A percentile compares a stretch with the other conserved stretches of the same genome.
Conservation (phyloP, 1,140 invertebrate genomes). For the Callitettix versicolor region DNA sequence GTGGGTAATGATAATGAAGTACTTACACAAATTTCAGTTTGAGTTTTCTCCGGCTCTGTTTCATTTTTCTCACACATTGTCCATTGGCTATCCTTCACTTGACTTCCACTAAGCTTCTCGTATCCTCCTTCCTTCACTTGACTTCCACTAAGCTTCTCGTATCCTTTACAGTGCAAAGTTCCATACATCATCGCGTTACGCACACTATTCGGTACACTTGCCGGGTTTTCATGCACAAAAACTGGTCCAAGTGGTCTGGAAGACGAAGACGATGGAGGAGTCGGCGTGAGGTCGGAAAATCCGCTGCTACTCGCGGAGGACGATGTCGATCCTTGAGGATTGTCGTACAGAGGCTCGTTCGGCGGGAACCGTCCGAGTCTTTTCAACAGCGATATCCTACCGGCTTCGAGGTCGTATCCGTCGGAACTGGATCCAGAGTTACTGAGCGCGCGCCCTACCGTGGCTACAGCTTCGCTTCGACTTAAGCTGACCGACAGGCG, state of each 20-base stretch:
- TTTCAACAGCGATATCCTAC: conserved; percentile 12
- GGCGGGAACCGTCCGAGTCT: conserved; percentile 6
- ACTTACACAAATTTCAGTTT: conserved; percentile 6
- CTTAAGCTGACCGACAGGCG: conserved; percentile 8
- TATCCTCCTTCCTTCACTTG: background rate
- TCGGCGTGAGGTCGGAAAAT: conserved; percentile 12
- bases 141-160: conserved; percentile 8
- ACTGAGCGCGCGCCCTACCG: conserved; percentile 11
- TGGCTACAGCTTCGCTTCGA: conserved; percentile 8
- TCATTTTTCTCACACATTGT: conserved; percentile 7
- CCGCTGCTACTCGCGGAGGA: conserved; percentile 7
- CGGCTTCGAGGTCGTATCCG: conserved; percentile 7
- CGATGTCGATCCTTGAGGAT: conserved; percentile 7
- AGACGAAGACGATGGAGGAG: conserved; percentile 5
- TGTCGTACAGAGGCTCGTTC: conserved; percentile 7
- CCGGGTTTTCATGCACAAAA: conserved; percentile 27
- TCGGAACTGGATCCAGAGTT: conserved; percentile 9
- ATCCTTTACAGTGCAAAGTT: conserved; percentile 19
- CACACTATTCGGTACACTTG: conserved; percentile 29
- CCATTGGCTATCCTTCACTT: conserved; percentile 12
- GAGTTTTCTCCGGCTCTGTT: background rate
- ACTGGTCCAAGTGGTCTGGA: conserved; percentile 12
- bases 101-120: conserved; percentile 7
- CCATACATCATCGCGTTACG: conserved; percentile 33
- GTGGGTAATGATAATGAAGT: too few species aligned